Conservation (phyloP, 2,113 vertebrate genomes). For the Pachycephala philippinensis region DNA sequence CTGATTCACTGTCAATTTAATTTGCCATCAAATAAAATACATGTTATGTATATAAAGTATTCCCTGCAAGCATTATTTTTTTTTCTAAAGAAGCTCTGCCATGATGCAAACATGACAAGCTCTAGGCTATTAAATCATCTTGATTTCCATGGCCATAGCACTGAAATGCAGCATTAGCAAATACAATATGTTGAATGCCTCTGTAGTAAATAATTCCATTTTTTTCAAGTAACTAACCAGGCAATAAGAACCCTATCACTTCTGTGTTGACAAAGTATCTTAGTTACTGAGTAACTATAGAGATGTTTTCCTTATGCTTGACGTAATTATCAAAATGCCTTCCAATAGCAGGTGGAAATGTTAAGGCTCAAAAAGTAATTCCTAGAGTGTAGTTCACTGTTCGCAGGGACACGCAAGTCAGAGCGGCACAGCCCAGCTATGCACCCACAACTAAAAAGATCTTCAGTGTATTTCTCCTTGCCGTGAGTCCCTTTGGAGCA, state of each 20-base stretch:
- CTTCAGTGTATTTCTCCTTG: background rate
- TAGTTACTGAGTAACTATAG: constrained; percentile 42
- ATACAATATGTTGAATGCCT: background rate
- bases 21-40: background rate
- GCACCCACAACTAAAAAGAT: background rate
- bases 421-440: background rate
- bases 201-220: constrained; percentile 10
- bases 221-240: constrained; percentile 21
- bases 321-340: constrained; percentile 13
- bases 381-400: background rate
- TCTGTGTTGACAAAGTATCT: constrained; percentile 26
- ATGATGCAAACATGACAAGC: background rate
- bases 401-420: background rate
- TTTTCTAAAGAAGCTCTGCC: background rate
- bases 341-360: background rate
- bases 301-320: constrained; percentile 13
- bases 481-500: background rate
- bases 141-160: background rate
- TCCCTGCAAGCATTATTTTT: background rate
- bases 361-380: background rate
- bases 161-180: background rate
- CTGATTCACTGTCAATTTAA: background rate
- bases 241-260: constrained; percentile 20
- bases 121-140: background rate
- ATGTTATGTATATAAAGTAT: background rate